Percentiles rank a stretch among this genome's conserved stretches.
phyloP scores from a whole-genome alignment of 2,113 vertebrate species.

The Lathamus discolor region DNA sequence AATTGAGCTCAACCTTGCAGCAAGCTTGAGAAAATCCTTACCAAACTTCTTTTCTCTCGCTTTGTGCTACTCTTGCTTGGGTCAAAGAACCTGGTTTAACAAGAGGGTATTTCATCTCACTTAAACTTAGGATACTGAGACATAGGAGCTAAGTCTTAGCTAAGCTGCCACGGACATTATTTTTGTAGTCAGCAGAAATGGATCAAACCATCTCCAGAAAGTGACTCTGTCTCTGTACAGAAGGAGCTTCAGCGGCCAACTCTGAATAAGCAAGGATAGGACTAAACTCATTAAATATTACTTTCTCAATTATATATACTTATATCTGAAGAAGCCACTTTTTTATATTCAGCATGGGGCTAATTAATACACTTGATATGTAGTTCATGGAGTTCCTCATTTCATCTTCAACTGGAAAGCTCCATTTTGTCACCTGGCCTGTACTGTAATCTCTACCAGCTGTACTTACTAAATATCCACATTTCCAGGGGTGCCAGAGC shows the following conservation, averaged over 20 bases:
- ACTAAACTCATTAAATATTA: not conserved
- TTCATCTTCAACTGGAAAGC: not conserved
- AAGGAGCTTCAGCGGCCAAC: fast-evolving
- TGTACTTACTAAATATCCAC: not conserved
- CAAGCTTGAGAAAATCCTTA: not conserved
- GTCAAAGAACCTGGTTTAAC: not conserved
- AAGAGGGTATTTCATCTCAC: not conserved
- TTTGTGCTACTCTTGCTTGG: not conserved
- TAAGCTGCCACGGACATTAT: fast-evolving
- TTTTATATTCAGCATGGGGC: not conserved
- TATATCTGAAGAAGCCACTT: not conserved
- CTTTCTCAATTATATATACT: not conserved
- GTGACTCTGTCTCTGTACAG: not conserved
- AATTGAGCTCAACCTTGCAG: not conserved
- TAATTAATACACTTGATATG: fast-evolving
- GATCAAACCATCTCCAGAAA: not conserved
- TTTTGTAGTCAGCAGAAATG: not conserved
- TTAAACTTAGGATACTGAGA: not conserved
- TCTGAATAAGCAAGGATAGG: not conserved
- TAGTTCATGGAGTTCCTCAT: not conserved
- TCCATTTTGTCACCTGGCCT: not conserved
- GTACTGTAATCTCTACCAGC: not conserved
- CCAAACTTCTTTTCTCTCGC: not conserved
- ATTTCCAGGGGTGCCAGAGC: not conserved
- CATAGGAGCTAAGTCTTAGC: not conserved